Percentiles rank a stretch among this genome's conserved stretches.
Conservation (phyloP, 2,797 vertebrate species). For the Intellagama lesueurii region DNA sequence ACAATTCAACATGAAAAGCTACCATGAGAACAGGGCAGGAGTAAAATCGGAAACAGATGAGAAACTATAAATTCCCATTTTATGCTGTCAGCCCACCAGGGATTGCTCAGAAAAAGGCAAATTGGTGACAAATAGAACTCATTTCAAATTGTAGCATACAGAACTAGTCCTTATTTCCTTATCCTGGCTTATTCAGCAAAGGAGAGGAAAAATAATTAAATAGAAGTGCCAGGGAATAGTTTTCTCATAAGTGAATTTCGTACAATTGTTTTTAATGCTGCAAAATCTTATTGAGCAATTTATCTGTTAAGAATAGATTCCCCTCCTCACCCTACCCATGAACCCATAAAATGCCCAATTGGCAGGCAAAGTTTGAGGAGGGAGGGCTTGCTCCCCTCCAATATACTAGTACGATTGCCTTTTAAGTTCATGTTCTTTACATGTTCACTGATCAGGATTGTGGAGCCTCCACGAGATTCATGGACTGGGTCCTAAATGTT, state of each 20-base stretch:
- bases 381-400: neutral
- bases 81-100: constrained; percentile 51
- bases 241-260: constrained; percentile 11
- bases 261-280: neutral
- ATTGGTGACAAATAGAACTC: constrained; percentile 53
- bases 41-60: constrained; percentile 67
- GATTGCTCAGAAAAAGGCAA: constrained; percentile 58
- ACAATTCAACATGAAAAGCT: constrained; percentile 59
- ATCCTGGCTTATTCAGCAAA: constrained; percentile 24
- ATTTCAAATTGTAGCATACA: constrained; percentile 28
- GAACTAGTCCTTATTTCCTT: constrained; percentile 7
- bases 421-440: neutral
- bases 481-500: neutral
- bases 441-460: neutral
- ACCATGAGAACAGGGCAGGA: constrained; percentile 62
- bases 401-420: neutral
- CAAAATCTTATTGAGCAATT: neutral
- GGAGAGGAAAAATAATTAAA: neutral
- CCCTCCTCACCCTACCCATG: neutral
- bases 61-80: constrained; percentile 64
- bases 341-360: neutral
- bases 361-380: neutral
- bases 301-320: neutral
- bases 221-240: constrained; percentile 19
- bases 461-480: neutral